Conservation (phyloP, 2,113 vertebrate species). For the Corythaeola cristata region DNA sequence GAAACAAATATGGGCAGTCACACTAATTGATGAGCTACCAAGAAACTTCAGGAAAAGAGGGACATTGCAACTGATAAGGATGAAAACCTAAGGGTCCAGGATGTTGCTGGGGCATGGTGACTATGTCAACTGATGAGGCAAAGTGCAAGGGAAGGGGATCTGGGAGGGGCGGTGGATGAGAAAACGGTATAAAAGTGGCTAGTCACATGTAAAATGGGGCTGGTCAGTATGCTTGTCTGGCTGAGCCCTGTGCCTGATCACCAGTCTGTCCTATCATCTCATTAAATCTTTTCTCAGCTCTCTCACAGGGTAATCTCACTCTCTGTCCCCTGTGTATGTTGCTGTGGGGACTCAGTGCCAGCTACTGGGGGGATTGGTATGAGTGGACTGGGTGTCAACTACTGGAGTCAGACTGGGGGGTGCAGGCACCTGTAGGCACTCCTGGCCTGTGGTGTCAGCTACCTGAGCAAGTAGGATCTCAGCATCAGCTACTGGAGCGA, state of each 20-base stretch:
- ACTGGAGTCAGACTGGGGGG: neutral
- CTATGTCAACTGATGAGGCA: neutral
- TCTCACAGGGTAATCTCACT: neutral
- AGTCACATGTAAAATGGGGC: neutral
- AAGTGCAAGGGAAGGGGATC: neutral
- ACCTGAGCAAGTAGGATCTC: neutral
- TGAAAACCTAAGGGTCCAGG: neutral
- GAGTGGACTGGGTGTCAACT: neutral
- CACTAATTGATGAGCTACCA: neutral
- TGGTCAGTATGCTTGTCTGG: neutral
- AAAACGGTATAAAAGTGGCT: neutral
- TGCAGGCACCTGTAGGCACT: fast-evolving
- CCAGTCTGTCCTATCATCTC: neutral
- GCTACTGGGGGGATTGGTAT: no score
- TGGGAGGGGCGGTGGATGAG: fast-evolving
- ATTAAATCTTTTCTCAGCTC: neutral
- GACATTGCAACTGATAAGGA: neutral
- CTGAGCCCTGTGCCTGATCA: neutral
- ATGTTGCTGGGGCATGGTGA: fast-evolving
- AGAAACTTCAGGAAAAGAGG: neutral
- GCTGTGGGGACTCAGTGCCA: neutral
- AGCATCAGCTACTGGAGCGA: neutral
- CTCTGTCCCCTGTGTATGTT: neutral
- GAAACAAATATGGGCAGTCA: neutral
- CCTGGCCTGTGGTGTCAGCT: no score